Percentiles rank a stretch among this genome's conserved stretches.
Conservation (phyloP, 2,797 vertebrate species). For the Ispidina lecontei region DNA sequence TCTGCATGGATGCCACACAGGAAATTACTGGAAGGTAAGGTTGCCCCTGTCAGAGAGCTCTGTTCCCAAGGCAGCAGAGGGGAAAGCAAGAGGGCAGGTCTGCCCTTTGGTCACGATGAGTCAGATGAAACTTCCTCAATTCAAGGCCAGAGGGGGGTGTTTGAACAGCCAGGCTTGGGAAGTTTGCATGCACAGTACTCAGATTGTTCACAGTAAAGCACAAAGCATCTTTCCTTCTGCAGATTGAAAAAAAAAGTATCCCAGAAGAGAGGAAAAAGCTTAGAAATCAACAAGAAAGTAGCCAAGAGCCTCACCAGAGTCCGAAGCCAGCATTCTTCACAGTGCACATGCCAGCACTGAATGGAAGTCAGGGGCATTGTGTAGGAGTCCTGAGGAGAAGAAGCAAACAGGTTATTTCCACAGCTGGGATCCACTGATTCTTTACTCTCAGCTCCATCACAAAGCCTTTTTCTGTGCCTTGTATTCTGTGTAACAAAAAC, state of each 20-base stretch:
- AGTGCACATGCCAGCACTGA: constrained; percentile 99
- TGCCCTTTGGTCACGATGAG: accelerated
- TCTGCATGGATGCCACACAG: background rate
- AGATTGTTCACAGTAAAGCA: background rate
- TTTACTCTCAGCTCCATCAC: background rate
- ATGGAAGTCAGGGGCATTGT: constrained; percentile 98
- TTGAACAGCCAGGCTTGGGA: background rate
- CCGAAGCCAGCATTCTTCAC: constrained; percentile 99
- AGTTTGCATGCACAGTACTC: background rate
- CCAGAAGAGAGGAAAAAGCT: background rate
- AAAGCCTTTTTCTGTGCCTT: background rate
- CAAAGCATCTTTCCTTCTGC: background rate
- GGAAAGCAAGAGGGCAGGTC: background rate
- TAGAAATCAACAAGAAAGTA: constrained; percentile 24
- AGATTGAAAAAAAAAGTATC: background rate
- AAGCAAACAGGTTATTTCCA: constrained; percentile 44
- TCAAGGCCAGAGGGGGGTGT: background rate
- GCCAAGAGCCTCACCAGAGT: constrained; percentile 88
- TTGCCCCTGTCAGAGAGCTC: background rate
- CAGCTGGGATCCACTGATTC: background rate
- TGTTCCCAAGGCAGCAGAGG: background rate
- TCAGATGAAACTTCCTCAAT: background rate
- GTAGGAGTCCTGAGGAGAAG: constrained; percentile 89
- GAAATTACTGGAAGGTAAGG: background rate
- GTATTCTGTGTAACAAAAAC: background rate